A percentile compares a stretch with the other conserved stretches of the same genome.
Evolutionary conservation across 2,113 vertebrate genomes (phyloP).

Genomic region (Oenanthe melanoleuca): DNA sequence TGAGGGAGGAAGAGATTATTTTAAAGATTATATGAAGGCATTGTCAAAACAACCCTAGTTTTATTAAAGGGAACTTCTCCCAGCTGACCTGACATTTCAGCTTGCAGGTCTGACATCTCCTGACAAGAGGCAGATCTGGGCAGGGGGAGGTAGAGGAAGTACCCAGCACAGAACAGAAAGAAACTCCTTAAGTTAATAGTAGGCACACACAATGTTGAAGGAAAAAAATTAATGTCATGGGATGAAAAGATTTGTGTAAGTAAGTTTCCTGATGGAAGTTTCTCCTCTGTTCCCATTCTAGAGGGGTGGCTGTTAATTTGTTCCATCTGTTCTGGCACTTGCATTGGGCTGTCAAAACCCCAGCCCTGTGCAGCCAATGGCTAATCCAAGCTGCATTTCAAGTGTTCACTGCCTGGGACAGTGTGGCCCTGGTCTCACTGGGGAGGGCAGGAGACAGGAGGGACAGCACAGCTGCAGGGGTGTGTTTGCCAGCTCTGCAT

Average conservation of each 20-base stretch:
- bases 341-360: background rate
- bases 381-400: background rate
- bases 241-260: background rate
- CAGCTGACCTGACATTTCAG: background rate
- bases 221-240: background rate
- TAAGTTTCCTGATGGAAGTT: background rate
- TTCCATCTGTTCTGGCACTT: background rate
- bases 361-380: background rate
- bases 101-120: slow-evolving; percentile 9
- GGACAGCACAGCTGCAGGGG: background rate
- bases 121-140: background rate
- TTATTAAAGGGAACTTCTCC: slow-evolving; percentile 14
- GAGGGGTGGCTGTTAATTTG: background rate
- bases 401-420: background rate
- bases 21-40: background rate
- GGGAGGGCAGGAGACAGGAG: background rate
- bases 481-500: too few relatives aligned
- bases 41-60: background rate
- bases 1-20: background rate
- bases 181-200: background rate
- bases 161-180: background rate
- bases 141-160: background rate
- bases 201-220: background rate
- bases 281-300: background rate
- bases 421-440: background rate